A percentile compares a stretch with the other conserved stretches of the same genome.
Evolutionary conservation across 2,113 vertebrate genomes (phyloP).

Genomic region (Eretmochelys imbricata): DNA sequence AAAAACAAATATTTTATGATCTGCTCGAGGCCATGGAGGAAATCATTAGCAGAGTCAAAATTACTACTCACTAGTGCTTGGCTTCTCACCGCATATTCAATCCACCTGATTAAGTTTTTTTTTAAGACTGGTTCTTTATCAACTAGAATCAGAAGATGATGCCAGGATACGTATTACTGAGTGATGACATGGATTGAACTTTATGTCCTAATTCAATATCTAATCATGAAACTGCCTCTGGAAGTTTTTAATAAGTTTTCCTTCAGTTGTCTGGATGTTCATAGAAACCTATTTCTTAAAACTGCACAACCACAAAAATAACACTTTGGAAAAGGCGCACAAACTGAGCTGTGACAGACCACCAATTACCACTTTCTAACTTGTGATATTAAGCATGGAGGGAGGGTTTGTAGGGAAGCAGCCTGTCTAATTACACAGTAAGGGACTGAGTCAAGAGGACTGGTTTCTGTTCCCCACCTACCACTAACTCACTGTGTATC

Average conservation of each 20-base stretch:
- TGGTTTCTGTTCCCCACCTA: neutral
- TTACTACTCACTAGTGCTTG: neutral
- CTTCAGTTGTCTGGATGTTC: conserved; percentile 5
- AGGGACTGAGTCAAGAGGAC: neutral
- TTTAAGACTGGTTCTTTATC: neutral
- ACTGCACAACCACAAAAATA: neutral
- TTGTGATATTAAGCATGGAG: neutral
- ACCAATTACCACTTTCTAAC: neutral
- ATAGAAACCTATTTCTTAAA: conserved; percentile 12
- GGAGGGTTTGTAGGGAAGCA: neutral
- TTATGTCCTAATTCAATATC: neutral
- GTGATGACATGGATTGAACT: neutral
- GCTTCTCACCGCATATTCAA: neutral
- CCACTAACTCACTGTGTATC: neutral
- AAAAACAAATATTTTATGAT: neutral
- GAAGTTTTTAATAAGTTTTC: neutral
- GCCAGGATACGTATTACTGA: neutral
- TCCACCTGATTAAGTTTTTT: neutral
- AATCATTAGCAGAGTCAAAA: neutral
- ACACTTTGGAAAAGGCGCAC: neutral
- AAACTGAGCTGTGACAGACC: neutral
- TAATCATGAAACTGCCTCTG: neutral
- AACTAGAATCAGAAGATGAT: neutral
- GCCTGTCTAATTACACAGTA: neutral
- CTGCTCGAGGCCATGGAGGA: neutral